Evolutionary conservation across 2,797 vertebrate species (phyloP).

Genomic region (Scolopax bukidnonensis): DNA sequence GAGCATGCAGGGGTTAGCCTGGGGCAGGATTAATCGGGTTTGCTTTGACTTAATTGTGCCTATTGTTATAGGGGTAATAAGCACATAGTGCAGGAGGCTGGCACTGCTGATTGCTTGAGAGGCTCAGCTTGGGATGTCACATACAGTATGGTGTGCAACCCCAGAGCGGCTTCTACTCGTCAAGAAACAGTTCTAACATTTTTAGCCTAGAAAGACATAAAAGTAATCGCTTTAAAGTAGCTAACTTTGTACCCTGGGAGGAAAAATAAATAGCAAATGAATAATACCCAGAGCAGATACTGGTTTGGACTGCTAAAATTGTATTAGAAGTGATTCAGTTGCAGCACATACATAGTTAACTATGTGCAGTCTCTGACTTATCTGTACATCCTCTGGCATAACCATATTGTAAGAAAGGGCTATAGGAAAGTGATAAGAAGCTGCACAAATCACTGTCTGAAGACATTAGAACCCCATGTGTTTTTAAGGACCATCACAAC

Average conservation of each 20-base stretch:
- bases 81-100: neutral
- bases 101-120: constrained; percentile 47
- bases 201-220: neutral
- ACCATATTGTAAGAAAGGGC: neutral
- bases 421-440: neutral
- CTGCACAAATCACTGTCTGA: neutral
- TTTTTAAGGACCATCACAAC: neutral
- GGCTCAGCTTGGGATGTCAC: neutral
- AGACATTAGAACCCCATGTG: neutral
- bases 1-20: constrained; percentile 38
- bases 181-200: neutral
- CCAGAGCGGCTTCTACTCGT: neutral
- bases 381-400: neutral
- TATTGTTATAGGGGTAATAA: constrained; percentile 51
- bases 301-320: neutral
- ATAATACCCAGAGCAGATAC: neutral
- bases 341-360: neutral
- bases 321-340: neutral
- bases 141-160: neutral
- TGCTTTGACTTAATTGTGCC: constrained; percentile 65
- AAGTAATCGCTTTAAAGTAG: neutral
- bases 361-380: neutral
- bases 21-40: constrained; percentile 29
- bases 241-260: neutral
- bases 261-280: neutral